Percentiles rank a stretch among this genome's conserved stretches.
These are phyloP conservation scores for Alethe diademata DNA, from an alignment of 2,113 vertebrate genomes.

Conservation along the genomic window DNA sequence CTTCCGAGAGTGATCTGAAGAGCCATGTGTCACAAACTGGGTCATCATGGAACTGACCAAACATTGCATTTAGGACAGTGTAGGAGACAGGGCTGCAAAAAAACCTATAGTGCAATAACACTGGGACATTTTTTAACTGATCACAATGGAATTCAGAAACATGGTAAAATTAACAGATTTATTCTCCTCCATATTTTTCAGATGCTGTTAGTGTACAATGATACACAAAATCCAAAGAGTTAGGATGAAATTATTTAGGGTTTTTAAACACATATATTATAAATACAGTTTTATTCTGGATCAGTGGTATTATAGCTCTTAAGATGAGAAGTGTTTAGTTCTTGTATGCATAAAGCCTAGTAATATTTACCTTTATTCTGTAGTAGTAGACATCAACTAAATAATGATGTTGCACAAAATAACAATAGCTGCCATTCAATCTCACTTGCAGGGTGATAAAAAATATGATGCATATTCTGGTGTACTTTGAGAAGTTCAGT, in stretches of 20 bases:
- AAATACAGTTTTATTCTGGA: not conserved
- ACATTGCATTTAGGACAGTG: not conserved
- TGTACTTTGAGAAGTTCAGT: not conserved
- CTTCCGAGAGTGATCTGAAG: constrained; percentile 17
- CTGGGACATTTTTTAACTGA: not conserved
- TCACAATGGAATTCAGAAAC: not conserved
- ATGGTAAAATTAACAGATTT: not conserved
- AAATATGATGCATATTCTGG: not conserved
- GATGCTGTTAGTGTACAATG: not conserved
- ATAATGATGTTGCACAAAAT: not conserved
- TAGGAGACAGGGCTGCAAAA: not conserved
- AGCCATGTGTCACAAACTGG: not conserved
- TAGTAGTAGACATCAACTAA: not conserved
- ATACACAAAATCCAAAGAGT: not conserved
- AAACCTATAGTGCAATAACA: not conserved
- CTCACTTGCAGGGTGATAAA: not conserved
- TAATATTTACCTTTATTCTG: not conserved
- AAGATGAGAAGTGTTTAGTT: not conserved
- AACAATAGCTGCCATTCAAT: not conserved
- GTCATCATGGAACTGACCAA: not conserved
- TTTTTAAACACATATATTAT: not conserved
- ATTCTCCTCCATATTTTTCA: not conserved
- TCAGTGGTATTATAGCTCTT: not conserved
- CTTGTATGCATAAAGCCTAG: not conserved
- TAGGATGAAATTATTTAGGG: not conserved